phyloP scores from a whole-genome alignment of 2,797 vertebrate genomes.

The Brotula barbata region DNA sequence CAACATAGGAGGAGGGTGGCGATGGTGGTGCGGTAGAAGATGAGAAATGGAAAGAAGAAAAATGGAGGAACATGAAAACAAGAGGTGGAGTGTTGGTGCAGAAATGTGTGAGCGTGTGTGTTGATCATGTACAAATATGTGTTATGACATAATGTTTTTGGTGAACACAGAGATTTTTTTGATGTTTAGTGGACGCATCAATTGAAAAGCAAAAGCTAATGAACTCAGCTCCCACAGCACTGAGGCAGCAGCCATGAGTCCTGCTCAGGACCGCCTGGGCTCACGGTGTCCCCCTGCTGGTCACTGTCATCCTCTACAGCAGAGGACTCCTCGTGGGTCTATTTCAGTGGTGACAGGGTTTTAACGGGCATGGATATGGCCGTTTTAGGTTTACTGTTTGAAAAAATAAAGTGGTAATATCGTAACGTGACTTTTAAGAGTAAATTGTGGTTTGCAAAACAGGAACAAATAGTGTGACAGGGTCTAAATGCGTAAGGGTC shows the following conservation, averaged over 20 bases:
- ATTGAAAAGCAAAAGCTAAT: slow-evolving; percentile 30
- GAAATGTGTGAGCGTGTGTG: background rate
- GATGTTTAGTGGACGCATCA: slow-evolving; percentile 49
- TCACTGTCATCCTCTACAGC: no score
- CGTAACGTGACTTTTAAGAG: no score
- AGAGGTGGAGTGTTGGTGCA: background rate
- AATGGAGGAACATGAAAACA: slow-evolving; percentile 14
- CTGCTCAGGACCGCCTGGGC: slow-evolving; percentile 13
- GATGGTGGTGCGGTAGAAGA: slow-evolving; percentile 20
- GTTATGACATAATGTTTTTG: slow-evolving; percentile 26
- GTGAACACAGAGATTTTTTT: slow-evolving; percentile 34
- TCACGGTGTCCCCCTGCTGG: slow-evolving; percentile 60
- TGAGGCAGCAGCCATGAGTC: slow-evolving; percentile 26
- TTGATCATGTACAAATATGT: background rate
- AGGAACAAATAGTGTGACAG: no score
- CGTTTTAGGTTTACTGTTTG: no score
- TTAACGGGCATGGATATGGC: no score
- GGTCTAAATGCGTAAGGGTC: no score
- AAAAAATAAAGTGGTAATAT: no score
- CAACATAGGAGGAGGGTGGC: slow-evolving; percentile 24
- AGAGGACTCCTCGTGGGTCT: no score
- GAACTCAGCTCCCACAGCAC: slow-evolving; percentile 34
- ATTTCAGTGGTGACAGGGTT: no score
- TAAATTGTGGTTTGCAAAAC: no score
- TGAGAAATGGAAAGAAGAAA: slow-evolving; percentile 30